phyloP scores from a whole-genome alignment of 1,140 invertebrate species.

The Rhagoletis pomonella region DNA sequence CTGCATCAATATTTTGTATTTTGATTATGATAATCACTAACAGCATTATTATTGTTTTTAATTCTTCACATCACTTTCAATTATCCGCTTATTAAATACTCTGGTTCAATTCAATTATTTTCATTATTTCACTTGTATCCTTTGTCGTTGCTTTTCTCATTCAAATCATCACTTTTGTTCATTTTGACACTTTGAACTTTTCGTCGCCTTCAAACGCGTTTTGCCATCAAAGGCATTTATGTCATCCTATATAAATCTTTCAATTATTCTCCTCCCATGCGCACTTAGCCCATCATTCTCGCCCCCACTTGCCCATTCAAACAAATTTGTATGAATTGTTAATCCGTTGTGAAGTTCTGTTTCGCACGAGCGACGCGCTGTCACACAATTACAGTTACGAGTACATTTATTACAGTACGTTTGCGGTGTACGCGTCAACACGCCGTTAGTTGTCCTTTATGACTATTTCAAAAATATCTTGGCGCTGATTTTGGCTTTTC shows the following conservation, averaged over 20 bases:
- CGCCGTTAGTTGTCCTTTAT: constrained; percentile 51
- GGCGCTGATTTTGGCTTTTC: constrained; percentile 48
- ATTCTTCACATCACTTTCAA: not conserved
- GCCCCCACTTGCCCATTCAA: not conserved
- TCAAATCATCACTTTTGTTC: constrained; percentile 41
- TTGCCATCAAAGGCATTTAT: constrained; percentile 24
- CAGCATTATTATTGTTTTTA: not conserved
- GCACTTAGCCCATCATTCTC: not conserved
- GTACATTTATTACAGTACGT: not conserved
- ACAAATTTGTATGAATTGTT: constrained; percentile 36
- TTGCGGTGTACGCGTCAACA: constrained; percentile 46
- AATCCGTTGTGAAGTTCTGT: constrained; percentile 22
- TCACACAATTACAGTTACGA: constrained; percentile 5
- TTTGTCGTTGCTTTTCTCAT: not conserved
- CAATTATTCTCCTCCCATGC: not conserved
- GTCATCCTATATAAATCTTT: constrained; percentile 13
- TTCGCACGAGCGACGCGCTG: constrained; percentile 10
- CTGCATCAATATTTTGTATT: too few relatives aligned
- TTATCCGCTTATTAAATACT: constrained; percentile 4
- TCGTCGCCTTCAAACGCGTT: not conserved
- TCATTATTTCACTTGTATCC: not conserved
- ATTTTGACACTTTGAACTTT: constrained; percentile 38
- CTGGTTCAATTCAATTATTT: not conserved
- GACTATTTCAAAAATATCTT: constrained; percentile 53
- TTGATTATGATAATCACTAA: too few relatives aligned